Evolutionary conservation across 2,797 vertebrate species (phyloP).

Genomic region (Tinamus major): DNA sequence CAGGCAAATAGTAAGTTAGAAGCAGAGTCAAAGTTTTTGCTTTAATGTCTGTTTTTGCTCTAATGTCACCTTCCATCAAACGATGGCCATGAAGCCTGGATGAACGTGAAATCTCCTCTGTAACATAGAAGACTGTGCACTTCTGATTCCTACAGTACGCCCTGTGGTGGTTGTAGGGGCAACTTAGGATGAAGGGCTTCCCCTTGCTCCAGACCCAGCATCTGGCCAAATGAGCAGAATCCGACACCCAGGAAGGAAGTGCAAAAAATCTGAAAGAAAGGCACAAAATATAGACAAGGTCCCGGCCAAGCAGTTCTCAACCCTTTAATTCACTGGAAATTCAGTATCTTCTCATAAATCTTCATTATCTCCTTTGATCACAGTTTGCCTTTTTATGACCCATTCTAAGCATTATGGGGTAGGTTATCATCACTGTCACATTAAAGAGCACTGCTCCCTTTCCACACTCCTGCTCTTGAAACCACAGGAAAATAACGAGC

Average conservation of each 20-base stretch:
- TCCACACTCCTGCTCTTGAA: constrained; percentile 12
- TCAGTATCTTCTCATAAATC: neutral
- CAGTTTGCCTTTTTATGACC: neutral
- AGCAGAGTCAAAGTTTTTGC: neutral
- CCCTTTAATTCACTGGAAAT: neutral
- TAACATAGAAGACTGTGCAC: neutral
- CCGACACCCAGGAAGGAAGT: neutral
- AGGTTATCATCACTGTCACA: neutral
- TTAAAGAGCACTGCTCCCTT: constrained; percentile 21
- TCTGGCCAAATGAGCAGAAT: neutral
- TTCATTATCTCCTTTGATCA: neutral
- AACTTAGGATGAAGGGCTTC: neutral
- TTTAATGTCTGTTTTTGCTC: neutral
- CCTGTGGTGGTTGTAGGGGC: rapidly evolving
- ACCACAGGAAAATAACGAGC: constrained; percentile 9
- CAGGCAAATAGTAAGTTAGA: neutral
- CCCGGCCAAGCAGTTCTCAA: neutral
- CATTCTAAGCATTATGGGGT: neutral
- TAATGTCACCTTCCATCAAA: neutral
- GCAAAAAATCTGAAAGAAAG: neutral
- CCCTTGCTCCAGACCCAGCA: neutral
- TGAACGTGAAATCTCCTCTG: neutral
- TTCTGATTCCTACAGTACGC: neutral
- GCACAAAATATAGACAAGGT: neutral
- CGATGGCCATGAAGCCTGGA: neutral